Evolutionary conservation across 1,140 invertebrate genomes (phyloP).

Genomic region (Samia ricini): DNA sequence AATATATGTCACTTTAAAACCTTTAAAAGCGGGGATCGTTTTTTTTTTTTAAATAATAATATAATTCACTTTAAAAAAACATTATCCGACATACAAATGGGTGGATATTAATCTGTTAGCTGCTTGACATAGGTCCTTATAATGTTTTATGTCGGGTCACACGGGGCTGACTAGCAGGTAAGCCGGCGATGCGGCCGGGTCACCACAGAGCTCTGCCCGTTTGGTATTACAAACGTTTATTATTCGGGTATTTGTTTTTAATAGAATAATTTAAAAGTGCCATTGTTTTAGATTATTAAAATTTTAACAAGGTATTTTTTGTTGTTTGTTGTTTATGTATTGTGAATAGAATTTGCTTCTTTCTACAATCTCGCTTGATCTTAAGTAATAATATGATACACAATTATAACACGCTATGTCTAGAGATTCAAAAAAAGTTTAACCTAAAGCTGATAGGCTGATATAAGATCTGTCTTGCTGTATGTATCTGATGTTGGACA

Average conservation of each 20-base stretch:
- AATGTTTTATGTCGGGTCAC: neutral
- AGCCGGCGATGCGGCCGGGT: neutral
- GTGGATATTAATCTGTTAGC: slow-evolving; percentile 1
- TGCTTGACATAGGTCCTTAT: slow-evolving; percentile 4
- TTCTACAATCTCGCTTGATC: no score
- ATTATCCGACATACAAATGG: neutral
- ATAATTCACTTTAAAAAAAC: slow-evolving; percentile 1
- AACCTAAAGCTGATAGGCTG: no score
- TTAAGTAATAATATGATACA: no score
- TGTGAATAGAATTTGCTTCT: no score
- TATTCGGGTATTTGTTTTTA: neutral
- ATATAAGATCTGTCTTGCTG: no score
- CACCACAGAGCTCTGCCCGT: neutral
- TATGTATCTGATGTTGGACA: no score
- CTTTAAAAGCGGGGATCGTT: neutral
- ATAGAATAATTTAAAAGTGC: neutral
- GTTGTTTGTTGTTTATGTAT: no score
- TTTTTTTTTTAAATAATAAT: neutral
- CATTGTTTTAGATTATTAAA: neutral
- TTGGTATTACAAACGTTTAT: neutral
- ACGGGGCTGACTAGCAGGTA: neutral
- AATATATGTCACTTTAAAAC: neutral
- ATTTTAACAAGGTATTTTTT: no score
- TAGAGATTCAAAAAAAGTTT: no score
- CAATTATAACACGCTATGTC: no score